A percentile compares a stretch with the other conserved stretches of the same genome.
Conservation (phyloP, 1,140 invertebrate genomes). For the Drosophila persimilis region DNA sequence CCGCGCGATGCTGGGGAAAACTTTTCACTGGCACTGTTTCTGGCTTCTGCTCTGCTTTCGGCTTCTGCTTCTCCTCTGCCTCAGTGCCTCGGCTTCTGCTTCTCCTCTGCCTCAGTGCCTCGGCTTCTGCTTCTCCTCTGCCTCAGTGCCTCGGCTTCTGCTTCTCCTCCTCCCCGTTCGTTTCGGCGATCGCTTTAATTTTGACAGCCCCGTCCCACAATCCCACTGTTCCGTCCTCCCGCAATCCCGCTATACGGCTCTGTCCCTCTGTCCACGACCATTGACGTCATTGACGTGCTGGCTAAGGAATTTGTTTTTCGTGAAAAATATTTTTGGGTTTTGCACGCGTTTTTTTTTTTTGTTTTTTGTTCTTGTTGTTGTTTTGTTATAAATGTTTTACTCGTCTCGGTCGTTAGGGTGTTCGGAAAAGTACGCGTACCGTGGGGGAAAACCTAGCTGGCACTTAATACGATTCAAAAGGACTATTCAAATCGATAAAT, state of each 20-base stretch:
- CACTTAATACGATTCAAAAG: no score
- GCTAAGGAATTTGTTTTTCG: conserved; percentile 79
- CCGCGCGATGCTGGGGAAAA: conserved; percentile 18
- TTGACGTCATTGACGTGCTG: conserved; percentile 77
- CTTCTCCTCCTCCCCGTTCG: no score
- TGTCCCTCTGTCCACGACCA: conserved; percentile 13
- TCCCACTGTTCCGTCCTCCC: no score
- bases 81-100: not conserved
- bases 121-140: no score
- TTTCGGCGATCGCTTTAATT: conserved; percentile 33
- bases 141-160: no score
- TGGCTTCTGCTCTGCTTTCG: conserved; percentile 8
- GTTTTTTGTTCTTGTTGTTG: conserved; percentile 17
- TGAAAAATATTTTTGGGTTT: conserved; percentile 71
- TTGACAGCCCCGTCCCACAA: conserved; percentile 56
- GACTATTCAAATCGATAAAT: no score
- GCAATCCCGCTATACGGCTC: no score
- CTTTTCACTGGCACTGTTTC: conserved; percentile 38
- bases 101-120: no score
- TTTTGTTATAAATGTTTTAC: conserved; percentile 41
- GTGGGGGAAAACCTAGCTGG: no score
- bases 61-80: not conserved
- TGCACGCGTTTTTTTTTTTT: conserved; percentile 34
- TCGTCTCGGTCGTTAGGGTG: conserved; percentile 20
- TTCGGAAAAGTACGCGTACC: conserved; percentile 7